Conservation (phyloP, 2,797 vertebrate species). For the Falco novaeseelandiae region DNA sequence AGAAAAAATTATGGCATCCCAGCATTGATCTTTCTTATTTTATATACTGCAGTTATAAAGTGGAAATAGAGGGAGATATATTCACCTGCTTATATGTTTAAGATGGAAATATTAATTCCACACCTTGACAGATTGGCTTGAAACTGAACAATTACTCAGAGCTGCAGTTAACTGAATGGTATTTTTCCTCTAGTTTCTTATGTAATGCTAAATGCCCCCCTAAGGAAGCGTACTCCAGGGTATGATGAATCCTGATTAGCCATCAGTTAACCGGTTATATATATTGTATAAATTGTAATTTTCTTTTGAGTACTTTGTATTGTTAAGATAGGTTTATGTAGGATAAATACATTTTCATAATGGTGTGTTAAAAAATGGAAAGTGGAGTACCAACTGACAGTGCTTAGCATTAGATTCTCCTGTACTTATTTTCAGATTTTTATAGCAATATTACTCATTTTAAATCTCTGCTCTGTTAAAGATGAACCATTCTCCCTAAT, state of each 20-base stretch:
- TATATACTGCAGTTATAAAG: not conserved
- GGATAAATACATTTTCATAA: slow-evolving; percentile 5
- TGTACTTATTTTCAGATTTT: slow-evolving; percentile 34
- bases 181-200: slow-evolving; percentile 6
- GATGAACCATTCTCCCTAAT: not conserved
- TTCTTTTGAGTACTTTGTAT: not conserved
- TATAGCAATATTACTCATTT: not conserved
- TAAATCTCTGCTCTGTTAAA: slow-evolving; percentile 3
- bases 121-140: not conserved
- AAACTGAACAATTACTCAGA: not conserved
- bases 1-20: not conserved
- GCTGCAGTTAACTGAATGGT: not conserved
- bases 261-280: not conserved
- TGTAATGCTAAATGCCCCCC: not conserved
- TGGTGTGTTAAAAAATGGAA: not conserved
- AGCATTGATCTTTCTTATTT: not conserved
- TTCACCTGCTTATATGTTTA: not conserved
- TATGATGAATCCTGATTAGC: not conserved
- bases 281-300: not conserved
- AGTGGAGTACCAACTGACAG: not conserved
- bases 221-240: not conserved
- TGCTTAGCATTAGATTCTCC: not conserved
- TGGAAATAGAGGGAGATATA: not conserved
- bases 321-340: not conserved
- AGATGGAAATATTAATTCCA: not conserved